These are phyloP conservation scores for Malurus leucopterus DNA, from an alignment of 2,797 vertebrate genomes.

Conservation along the genomic window DNA sequence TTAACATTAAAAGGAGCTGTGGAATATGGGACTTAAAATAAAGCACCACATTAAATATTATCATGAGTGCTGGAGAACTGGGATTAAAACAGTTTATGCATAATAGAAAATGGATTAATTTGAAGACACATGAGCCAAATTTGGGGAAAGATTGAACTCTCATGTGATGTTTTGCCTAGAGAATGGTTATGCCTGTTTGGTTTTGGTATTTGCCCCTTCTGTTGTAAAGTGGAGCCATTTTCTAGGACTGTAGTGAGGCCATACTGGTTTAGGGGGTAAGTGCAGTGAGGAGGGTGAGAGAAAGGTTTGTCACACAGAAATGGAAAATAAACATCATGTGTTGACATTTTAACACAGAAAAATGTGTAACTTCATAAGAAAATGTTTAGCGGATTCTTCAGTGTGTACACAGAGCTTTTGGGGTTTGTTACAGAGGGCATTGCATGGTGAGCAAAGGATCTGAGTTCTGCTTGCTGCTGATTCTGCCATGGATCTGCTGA, in stretches of 20 bases:
- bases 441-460: not conserved
- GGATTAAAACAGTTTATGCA: constrained; percentile 3
- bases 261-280: not conserved
- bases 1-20: not conserved
- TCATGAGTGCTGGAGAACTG: not conserved
- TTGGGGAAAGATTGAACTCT: not conserved
- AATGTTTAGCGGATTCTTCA: not conserved
- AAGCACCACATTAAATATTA: not conserved
- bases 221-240: not conserved
- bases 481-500: not conserved
- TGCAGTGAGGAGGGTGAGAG: not conserved
- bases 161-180: not conserved
- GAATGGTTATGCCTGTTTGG: not conserved
- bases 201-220: not conserved
- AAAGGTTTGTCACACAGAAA: not conserved
- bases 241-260: not conserved
- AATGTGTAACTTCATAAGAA: not conserved
- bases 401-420: not conserved
- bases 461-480: not conserved
- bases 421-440: not conserved
- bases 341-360: not conserved
- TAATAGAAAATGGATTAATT: not conserved
- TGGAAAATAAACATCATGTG: not conserved
- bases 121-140: not conserved
- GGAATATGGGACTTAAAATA: not conserved